phyloP scores from a whole-genome alignment of 2,797 vertebrate genomes.

The Meriones psammophilus region DNA sequence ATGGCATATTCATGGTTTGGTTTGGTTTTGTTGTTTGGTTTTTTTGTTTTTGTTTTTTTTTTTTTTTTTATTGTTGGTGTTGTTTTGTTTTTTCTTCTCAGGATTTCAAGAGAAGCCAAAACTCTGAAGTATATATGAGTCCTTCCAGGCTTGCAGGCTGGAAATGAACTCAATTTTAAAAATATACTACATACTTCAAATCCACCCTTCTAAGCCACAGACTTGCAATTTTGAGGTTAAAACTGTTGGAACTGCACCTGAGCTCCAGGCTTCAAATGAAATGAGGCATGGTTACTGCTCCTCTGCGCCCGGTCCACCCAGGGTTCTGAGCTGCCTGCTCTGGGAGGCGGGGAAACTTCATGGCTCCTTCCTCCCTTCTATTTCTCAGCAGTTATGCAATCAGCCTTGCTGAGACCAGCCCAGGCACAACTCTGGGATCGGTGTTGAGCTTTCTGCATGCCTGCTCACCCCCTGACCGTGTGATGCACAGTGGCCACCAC shows the following conservation, averaged over 20 bases:
- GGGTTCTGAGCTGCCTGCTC: conserved; percentile 3
- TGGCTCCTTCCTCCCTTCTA: conserved; percentile 37
- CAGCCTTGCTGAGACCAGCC: background rate
- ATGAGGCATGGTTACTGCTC: background rate
- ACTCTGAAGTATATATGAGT: conserved; percentile 61
- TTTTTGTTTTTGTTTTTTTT: background rate
- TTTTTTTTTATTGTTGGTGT: background rate
- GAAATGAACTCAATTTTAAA: conserved; percentile 37
- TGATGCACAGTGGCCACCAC: accelerated
- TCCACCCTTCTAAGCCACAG: conserved; percentile 21
- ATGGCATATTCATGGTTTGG: background rate
- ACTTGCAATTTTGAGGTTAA: conserved; percentile 16
- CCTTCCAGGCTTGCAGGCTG: conserved; percentile 47
- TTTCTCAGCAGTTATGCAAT: conserved; percentile 54
- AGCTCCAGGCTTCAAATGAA: background rate
- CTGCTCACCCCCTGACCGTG: background rate
- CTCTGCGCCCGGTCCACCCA: background rate
- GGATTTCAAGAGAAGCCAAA: conserved; percentile 69
- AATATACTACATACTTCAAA: background rate
- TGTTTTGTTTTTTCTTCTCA: background rate
- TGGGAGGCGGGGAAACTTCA: background rate
- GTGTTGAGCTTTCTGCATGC: background rate
- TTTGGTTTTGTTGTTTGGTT: background rate
- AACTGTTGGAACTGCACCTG: conserved; percentile 31
- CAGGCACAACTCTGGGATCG: background rate